Percentiles rank a stretch among this genome's conserved stretches.
Evolutionary conservation across 2,888 invertebrate species (phyloP).

Genomic region (Theodoxus fluviatilis): DNA sequence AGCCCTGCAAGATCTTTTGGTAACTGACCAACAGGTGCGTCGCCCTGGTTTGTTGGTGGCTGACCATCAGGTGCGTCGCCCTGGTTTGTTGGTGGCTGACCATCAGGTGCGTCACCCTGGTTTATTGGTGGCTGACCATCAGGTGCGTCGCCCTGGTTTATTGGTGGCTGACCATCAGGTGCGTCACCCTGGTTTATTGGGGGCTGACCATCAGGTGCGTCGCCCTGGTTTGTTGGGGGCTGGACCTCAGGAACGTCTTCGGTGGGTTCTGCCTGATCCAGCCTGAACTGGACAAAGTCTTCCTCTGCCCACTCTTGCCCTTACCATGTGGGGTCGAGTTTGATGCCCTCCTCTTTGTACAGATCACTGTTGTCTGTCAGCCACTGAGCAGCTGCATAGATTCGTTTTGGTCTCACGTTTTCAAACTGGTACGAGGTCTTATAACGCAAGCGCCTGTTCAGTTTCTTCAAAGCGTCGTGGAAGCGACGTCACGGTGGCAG

Average conservation of each 20-base stretch:
- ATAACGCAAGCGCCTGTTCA: slow-evolving; percentile 13
- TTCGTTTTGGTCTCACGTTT: slow-evolving; percentile 21
- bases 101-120: too few relatives aligned
- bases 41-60: too few relatives aligned
- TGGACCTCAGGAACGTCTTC: neutral
- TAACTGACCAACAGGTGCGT: too few relatives aligned
- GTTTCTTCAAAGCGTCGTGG: neutral
- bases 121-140: too few relatives aligned
- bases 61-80: too few relatives aligned
- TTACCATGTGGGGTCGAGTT: neutral
- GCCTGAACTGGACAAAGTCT: too few relatives aligned
- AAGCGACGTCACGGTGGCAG: neutral
- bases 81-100: too few relatives aligned
- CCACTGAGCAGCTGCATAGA: slow-evolving; percentile 16
- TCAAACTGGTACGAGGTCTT: neutral
- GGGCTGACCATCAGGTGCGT: too few relatives aligned
- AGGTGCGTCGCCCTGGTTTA: too few relatives aligned
- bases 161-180: too few relatives aligned
- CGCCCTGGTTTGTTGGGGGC: neutral
- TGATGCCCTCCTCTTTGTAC: neutral
- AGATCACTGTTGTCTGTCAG: neutral
- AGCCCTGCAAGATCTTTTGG: too few relatives aligned
- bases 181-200: too few relatives aligned
- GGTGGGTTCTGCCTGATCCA: neutral
- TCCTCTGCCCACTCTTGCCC: neutral